phyloP scores from a whole-genome alignment of 2,888 invertebrate genomes.

The Alloplasta piceator region DNA sequence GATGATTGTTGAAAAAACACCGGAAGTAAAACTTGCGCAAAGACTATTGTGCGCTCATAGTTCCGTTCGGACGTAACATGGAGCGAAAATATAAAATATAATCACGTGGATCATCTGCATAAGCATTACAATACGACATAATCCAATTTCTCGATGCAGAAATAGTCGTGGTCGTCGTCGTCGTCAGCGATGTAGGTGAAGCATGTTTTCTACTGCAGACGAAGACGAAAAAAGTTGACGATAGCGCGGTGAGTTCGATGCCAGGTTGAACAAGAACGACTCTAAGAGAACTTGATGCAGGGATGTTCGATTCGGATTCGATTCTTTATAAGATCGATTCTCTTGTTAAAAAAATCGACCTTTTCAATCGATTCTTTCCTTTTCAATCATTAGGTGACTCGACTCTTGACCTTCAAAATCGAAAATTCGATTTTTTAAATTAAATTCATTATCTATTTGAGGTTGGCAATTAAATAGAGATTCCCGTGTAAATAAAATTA shows the following conservation, averaged over 20 bases:
- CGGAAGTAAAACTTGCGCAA: slow-evolving; percentile 56
- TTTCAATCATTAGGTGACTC: no score
- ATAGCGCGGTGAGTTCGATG: slow-evolving; percentile 51
- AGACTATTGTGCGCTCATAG: slow-evolving; percentile 46
- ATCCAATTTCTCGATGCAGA: slow-evolving; percentile 60
- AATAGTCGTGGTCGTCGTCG: slow-evolving; percentile 39
- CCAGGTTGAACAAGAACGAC: slow-evolving; percentile 34
- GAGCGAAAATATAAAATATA: slow-evolving; percentile 44
- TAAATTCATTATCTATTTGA: no score
- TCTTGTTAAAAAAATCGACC: no score
- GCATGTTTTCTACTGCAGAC: slow-evolving; percentile 73
- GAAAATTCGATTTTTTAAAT: no score
- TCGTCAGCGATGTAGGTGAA: slow-evolving; percentile 73
- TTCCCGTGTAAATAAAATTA: no score
- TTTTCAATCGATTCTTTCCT: no score
- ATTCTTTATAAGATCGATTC: no score
- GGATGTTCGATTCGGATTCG: no score
- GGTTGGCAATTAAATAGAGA: no score
- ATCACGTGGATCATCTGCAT: slow-evolving; percentile 21
- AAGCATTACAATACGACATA: slow-evolving; percentile 31
- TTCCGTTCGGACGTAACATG: slow-evolving; percentile 62
- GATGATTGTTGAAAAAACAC: slow-evolving; percentile 46
- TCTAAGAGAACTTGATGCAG: background rate
- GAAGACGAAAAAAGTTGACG: slow-evolving; percentile 46
- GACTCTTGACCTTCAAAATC: no score